Base-by-base conservation (phyloP, 2,888 invertebrate genomes). In the Clepsis dumicolana region DNA sequence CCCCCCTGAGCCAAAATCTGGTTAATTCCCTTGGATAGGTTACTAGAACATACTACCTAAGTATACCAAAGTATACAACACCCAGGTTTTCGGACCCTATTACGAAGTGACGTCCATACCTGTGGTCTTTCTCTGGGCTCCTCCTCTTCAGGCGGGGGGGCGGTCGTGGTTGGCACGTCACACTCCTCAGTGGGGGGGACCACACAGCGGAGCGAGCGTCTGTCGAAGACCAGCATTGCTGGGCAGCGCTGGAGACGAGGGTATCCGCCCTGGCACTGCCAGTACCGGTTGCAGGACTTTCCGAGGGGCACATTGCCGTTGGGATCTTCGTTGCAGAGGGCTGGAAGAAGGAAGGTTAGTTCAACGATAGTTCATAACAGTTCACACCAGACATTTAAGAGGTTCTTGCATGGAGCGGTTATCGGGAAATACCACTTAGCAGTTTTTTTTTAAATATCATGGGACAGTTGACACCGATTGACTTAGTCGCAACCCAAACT, bases 251-350 rank as follows among this genome's bases (percentile, higher is more conserved):
- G 98, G 5, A 98, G 95, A 67, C 98, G 96, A 5, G 98, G 98
- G 89, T 98, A 98, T 0, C 98, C 98, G 4, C 98, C 98, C 85
- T 98, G 98, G 84, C 98, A 98, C 84, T 98, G 97, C 98, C 98
- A 98, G 92, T 98, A 98, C 14, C 98, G 94, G 93, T 98, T 98
- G 94, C 98, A 98, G 62, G 98, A 98, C 89, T 98, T 98, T 77
- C 98, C 98, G 12, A 98, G 94, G 0, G 98, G 96, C 12, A 98
- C 98, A 89, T 98, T 98, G 71, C 98, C 98, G 87, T 98, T 98
- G 63, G 98, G 95, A 80, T 98, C 98, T 54, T 97, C 97, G 84
- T 98, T 98, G 90, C 98, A 98, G 62, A 98, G 96, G 69, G 98
- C 98, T 98, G 92, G 59, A 94, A 94, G 44, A 8, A 14, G 8